Evolutionary conservation across 2,113 vertebrate species (phyloP), one percentile per base, ranked within the genome.

Genomic region (Tyto alba): DNA sequence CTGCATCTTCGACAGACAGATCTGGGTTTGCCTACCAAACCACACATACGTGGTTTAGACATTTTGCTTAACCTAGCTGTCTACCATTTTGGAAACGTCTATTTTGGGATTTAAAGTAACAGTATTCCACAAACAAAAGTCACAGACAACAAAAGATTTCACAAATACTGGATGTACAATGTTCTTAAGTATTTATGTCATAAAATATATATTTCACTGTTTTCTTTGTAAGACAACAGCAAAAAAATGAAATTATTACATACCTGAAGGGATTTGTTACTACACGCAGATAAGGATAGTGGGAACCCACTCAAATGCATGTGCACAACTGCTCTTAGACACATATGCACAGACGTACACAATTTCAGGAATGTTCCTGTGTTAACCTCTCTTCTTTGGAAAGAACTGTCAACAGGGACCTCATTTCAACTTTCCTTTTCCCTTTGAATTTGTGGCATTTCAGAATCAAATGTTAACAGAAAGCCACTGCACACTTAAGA

Each of bases 161-260:
- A 83, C 17, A 25, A 3, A 1, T 26, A 57, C 23, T 43, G 4
- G 26, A 52, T 2, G 2, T 11, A 43, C 2, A n/a, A 7, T 2
- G 2, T 40, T 60, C 50, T 56, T 38, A 52, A n/a, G 9, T 10
- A 57, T 7, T 75, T 62, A 25, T 6, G 18, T 26, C 59, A 43
- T 27, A 59, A 79, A 53, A 41, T 19, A 55, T 2, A 4, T 6
- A 26, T 40, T 55, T 81, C 9, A 63, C 7, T 19, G 3, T 7
- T 74, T 55, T 8, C 25, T 55, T 27, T 40, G 6, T 38, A 78
- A 67, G 32, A 41, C 40, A 69, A 50, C 13, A 67, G 29, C 13
- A 77, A 80, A 34, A 88, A 88, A 68, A 9, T 16, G 16, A 75
- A 45, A 50, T 34, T 2, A 64, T 60, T 45, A 27, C 2, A 0